Conservation (phyloP, 2,113 vertebrate species). For the Tachysurus vachellii region DNA sequence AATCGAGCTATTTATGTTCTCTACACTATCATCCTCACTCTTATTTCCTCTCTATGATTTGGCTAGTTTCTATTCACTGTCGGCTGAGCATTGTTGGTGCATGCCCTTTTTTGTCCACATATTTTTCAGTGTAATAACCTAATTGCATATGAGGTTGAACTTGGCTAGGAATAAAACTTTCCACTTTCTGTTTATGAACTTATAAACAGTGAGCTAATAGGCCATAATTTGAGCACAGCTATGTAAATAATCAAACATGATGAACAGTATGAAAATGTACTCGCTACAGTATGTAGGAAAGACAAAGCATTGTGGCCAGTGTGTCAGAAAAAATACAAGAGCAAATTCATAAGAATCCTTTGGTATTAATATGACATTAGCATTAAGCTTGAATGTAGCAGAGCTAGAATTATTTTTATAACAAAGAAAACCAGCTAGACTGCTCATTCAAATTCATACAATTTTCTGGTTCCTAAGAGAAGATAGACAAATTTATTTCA, state of each 20-base stretch:
- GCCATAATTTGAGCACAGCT: background rate
- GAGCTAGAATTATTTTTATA: background rate
- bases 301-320: background rate
- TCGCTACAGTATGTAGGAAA: background rate
- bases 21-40: background rate
- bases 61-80: background rate
- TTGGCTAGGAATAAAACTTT: background rate
- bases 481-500: no score
- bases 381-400: no score
- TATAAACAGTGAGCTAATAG: background rate
- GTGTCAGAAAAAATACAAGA: background rate
- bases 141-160: background rate
- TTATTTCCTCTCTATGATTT: background rate
- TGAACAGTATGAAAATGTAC: background rate
- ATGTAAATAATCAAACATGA: slow-evolving; percentile 1
- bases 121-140: background rate
- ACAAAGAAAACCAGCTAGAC: background rate
- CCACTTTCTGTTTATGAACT: background rate
- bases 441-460: background rate
- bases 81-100: background rate
- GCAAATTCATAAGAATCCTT: background rate
- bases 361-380: background rate
- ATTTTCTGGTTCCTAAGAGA: background rate
- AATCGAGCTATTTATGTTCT: background rate
- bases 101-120: slow-evolving; percentile 9